phyloP scores from a whole-genome alignment of 2,113 vertebrate genomes.

The Halichoeres trimaculatus region DNA sequence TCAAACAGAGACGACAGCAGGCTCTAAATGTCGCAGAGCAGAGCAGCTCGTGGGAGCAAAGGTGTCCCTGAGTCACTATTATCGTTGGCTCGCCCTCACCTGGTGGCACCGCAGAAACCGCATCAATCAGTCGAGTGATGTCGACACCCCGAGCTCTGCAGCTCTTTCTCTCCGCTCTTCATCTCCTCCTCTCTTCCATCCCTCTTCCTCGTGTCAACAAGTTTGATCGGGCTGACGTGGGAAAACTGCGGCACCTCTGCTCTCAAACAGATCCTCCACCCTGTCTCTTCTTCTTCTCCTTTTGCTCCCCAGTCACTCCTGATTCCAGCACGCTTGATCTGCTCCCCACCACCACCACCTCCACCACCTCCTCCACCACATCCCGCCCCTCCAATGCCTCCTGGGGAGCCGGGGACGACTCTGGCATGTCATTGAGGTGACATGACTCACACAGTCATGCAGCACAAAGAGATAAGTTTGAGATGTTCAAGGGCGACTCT shows the following conservation, averaged over 20 bases:
- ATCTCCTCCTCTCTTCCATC: constrained; percentile 34
- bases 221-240: constrained; percentile 65
- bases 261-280: constrained; percentile 36
- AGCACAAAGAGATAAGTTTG: constrained; percentile 55
- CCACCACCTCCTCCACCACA: too few species aligned
- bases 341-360: constrained; percentile 14
- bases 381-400: neutral
- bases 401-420: constrained; percentile 17
- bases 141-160: constrained; percentile 17
- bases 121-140: constrained; percentile 59
- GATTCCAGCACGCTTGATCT: constrained; percentile 55
- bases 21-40: neutral
- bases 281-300: constrained; percentile 23
- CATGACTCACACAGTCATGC: constrained; percentile 42
- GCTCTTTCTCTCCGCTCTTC: constrained; percentile 36
- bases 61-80: constrained; percentile 36
- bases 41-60: constrained; percentile 9
- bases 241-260: constrained; percentile 37
- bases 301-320: constrained; percentile 45
- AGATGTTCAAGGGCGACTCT: constrained; percentile 45
- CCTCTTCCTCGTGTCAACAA: constrained; percentile 60
- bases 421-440: constrained; percentile 55
- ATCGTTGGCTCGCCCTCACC: constrained; percentile 40
- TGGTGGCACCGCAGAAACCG: constrained; percentile 39
- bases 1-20: neutral